Conservation (phyloP, 2,888 invertebrate species). For the Cosmia trapezina region DNA sequence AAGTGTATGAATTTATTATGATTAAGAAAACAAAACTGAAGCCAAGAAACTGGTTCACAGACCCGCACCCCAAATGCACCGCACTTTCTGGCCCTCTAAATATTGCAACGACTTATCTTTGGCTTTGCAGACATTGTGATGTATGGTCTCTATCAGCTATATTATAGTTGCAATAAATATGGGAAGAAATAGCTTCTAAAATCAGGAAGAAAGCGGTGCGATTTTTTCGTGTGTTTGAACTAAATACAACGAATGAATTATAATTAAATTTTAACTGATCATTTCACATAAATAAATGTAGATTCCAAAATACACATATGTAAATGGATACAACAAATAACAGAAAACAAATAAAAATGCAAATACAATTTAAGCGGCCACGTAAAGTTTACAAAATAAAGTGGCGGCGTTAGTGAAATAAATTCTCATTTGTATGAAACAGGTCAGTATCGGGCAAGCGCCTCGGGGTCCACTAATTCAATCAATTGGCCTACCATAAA, state of each 20-base stretch:
- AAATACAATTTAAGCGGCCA: slow-evolving; percentile 57
- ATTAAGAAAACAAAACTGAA: slow-evolving; percentile 13
- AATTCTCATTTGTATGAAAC: slow-evolving; percentile 81
- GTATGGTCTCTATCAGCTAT: slow-evolving; percentile 22
- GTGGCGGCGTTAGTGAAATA: slow-evolving; percentile 78
- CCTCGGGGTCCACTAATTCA: slow-evolving; percentile 89
- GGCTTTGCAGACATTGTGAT: slow-evolving; percentile 42
- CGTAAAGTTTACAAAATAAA: slow-evolving; percentile 74
- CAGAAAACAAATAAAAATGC: slow-evolving; percentile 2
- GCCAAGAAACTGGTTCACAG: neutral
- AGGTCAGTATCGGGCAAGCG: slow-evolving; percentile 81
- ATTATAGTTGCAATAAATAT: slow-evolving; percentile 17
- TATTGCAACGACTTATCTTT: slow-evolving; percentile 50
- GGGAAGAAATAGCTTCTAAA: neutral
- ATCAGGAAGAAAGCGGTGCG: neutral
- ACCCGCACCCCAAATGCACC: slow-evolving; percentile 33
- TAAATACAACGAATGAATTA: neutral
- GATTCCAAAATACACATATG: neutral
- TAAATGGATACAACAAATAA: neutral
- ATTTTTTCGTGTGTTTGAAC: neutral
- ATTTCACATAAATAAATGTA: too few relatives aligned
- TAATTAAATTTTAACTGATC: neutral
- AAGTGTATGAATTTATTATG: neutral
- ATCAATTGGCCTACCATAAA: slow-evolving; percentile 89
- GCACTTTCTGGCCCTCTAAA: slow-evolving; percentile 22